These are phyloP conservation scores for Acronicta aceris DNA, from an alignment of 2,888 invertebrate species.

Conservation along the genomic window DNA sequence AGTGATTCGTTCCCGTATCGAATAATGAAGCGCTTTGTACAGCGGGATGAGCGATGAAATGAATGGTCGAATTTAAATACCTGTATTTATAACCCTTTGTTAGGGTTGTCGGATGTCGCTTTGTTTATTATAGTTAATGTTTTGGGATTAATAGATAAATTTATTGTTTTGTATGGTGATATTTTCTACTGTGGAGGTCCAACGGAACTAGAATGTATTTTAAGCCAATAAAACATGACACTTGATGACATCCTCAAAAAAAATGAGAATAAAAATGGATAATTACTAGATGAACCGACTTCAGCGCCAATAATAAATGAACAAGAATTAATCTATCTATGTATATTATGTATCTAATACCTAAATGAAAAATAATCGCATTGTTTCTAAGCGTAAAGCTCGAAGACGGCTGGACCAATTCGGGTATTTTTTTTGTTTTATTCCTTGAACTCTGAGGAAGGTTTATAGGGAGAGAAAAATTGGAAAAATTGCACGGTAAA, in stretches of 20 bases:
- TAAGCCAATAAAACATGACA: background rate
- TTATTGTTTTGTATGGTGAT: constrained; percentile 49
- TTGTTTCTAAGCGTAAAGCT: no score
- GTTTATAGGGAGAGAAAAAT: no score
- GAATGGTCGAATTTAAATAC: constrained; percentile 62
- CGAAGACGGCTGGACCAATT: no score
- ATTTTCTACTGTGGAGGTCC: constrained; percentile 14
- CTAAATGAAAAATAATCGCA: no score
- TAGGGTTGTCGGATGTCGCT: constrained; percentile 52
- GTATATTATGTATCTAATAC: no score
- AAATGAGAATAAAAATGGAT: no score
- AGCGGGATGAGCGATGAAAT: constrained; percentile 60
- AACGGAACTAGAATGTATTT: constrained; percentile 30
- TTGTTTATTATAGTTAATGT: constrained; percentile 55
- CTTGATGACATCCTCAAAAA: background rate
- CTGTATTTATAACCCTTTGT: constrained; percentile 60
- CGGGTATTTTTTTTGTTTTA: no score
- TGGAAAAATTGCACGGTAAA: no score
- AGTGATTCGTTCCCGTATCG: constrained; percentile 60
- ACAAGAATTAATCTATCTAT: no score
- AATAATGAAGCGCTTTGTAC: constrained; percentile 66
- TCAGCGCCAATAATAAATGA: no score
- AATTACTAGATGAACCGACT: no score
- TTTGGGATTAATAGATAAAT: constrained; percentile 56
- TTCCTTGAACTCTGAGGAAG: no score